Evolutionary conservation across 1,140 invertebrate species (phyloP).

Genomic region (Amphibalanus amphitrite): DNA sequence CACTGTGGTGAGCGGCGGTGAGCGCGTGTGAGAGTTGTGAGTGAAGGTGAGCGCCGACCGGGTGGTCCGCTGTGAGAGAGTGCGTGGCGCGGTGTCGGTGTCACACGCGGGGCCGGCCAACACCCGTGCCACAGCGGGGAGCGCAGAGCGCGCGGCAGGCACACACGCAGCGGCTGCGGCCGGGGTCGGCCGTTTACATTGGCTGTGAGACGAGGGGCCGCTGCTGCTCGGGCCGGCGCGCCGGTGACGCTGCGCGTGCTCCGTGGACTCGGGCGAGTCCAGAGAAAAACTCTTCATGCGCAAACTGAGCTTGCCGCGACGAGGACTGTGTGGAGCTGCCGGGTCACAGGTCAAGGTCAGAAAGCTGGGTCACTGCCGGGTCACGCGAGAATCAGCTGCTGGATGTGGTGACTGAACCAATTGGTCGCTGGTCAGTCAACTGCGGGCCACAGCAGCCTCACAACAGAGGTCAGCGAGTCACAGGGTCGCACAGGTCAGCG

Average conservation of each 20-base stretch:
- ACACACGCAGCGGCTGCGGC: slow-evolving; percentile 67
- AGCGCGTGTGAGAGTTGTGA: too few species aligned
- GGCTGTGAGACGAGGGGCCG: slow-evolving; percentile 27
- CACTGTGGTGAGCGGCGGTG: too few species aligned
- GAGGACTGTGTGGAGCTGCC: slow-evolving; percentile 83
- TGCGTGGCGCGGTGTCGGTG: too few species aligned
- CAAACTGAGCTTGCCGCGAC: slow-evolving; percentile 84
- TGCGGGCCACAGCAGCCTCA: slow-evolving; percentile 33
- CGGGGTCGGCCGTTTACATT: slow-evolving; percentile 45
- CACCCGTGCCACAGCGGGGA: slow-evolving; percentile 72
- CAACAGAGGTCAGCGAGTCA: slow-evolving; percentile 23
- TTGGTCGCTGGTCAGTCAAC: slow-evolving; percentile 23
- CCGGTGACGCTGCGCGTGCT: slow-evolving; percentile 58
- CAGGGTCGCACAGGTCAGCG: background rate
- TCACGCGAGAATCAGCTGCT: slow-evolving; percentile 22
- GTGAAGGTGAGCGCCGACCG: too few species aligned
- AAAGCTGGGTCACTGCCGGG: background rate
- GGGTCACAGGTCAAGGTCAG: slow-evolving; percentile 15
- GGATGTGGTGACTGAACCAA: slow-evolving; percentile 29
- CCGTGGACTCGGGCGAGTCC: slow-evolving; percentile 83
- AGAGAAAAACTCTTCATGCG: slow-evolving; percentile 93
- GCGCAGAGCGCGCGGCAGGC: slow-evolving; percentile 51
- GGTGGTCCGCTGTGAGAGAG: slow-evolving; percentile 78
- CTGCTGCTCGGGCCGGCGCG: slow-evolving; percentile 26
- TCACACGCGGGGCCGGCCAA: slow-evolving; percentile 81